Evolutionary conservation across 2,113 vertebrate species (phyloP), one percentile per base, ranked within the genome.

Genomic region (Puntigrus tetrazona): DNA sequence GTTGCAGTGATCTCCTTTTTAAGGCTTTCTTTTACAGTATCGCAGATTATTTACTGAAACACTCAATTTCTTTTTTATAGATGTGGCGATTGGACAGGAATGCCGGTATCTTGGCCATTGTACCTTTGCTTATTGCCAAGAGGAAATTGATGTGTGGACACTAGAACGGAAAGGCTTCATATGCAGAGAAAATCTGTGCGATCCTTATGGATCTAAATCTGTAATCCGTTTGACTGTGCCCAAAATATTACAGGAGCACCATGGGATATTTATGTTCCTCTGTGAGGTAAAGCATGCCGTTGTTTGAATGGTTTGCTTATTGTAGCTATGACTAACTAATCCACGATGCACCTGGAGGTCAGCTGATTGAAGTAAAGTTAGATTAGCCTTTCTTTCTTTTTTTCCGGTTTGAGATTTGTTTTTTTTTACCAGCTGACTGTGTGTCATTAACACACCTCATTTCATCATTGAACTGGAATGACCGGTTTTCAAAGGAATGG

Each of bases 111-210:
- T 96, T 7, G 97, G 97, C 27, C 96, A 98, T 22, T 99, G 98
- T 90, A 99, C 98, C 0, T 99, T 99, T 90, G 98, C 98, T 0
- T 99, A 99, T 65, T 98, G 96, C 92, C 97, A 99, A 84, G 98
- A 99, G 88, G 98, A 99, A 93, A 99, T 99, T 20, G 98, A 99
- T 1, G 94, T 99, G 81, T 99, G 98, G 98, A 97, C 97, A 0
- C 88, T 98, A 89, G 98, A 99, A 91, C 95, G 98, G 70, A 99
- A 97, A 86, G 98, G 97, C 6, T 96, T 97, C 0, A 97, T 99
- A 82, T 97, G 95, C 76, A 94, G 98, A 50, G 98, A 99, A 75
- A 90, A 95, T 36, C 95, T 99, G 67, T 99, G 97, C 47, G 94
- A 95, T 85, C 94, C 94, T 11, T 93, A 91, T 3, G 96, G 96